phyloP scores from a whole-genome alignment of 2,113 vertebrate genomes.

The Macquaria australasica region DNA sequence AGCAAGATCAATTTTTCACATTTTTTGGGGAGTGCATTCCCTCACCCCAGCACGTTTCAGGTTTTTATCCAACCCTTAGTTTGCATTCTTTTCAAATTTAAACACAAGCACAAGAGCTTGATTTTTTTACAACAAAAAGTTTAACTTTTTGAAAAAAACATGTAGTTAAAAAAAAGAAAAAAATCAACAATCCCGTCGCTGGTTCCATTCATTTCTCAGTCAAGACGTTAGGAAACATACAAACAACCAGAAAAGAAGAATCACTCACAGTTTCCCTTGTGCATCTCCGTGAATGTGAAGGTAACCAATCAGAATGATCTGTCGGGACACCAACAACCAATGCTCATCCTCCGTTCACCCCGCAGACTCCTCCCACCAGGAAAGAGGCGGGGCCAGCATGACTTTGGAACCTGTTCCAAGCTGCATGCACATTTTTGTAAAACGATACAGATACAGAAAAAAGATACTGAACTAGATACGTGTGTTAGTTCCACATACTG shows the following conservation, averaged over 20 bases:
- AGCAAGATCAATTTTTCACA: conserved; percentile 87
- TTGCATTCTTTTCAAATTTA: conserved; percentile 89
- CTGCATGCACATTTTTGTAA: conserved; percentile 97
- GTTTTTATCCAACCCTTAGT: conserved; percentile 88
- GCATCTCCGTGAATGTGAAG: conserved; percentile 87
- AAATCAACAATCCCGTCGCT: conserved; percentile 68
- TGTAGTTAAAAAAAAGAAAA: conserved; percentile 76
- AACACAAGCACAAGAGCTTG: conserved; percentile 95
- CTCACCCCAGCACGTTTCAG: conserved; percentile 83
- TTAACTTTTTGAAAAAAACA: conserved; percentile 86
- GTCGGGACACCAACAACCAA: conserved; percentile 83
- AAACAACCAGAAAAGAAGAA: conserved; percentile 51
- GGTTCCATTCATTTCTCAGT: conserved; percentile 78
- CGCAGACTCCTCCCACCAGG: conserved; percentile 86
- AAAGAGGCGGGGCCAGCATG: conserved; percentile 88
- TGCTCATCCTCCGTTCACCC: conserved; percentile 85
- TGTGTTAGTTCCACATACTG: conserved; percentile 95
- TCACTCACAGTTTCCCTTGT: conserved; percentile 80
- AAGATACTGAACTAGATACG: conserved; percentile 90
- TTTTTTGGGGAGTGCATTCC: conserved; percentile 83
- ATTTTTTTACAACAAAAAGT: conserved; percentile 91
- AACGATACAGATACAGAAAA: conserved; percentile 81
- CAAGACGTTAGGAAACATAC: conserved; percentile 66
- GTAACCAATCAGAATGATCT: conserved; percentile 81
- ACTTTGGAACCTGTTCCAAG: conserved; percentile 92